Conservation (phyloP, 2,797 vertebrate species). For the Dendrocincla fuliginosa region DNA sequence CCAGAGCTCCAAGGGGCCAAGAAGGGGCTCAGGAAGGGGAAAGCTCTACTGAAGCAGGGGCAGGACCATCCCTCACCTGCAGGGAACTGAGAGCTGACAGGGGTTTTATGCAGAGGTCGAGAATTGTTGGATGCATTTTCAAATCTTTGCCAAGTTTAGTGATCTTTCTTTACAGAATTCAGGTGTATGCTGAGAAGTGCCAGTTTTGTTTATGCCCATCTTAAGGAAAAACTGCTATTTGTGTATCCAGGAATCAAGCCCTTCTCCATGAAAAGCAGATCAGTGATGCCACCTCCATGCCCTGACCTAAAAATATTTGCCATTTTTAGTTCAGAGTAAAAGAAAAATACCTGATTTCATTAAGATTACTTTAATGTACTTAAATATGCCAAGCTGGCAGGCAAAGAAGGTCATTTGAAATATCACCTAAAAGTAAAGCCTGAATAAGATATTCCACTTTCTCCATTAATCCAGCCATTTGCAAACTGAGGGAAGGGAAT, state of each 20-base stretch:
- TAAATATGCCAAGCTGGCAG: not conserved
- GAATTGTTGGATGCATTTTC: not conserved
- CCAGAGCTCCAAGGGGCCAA: not conserved
- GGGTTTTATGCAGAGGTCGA: not conserved
- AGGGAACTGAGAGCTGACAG: not conserved
- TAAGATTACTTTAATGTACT: not conserved
- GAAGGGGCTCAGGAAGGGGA: not conserved
- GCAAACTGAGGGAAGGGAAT: not conserved
- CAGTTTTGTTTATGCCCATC: not conserved
- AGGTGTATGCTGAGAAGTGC: not conserved
- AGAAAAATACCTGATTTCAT: not conserved
- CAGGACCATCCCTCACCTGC: not conserved
- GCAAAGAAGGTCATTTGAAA: conserved; percentile 28
- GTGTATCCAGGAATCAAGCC: not conserved
- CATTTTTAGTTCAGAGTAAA: not conserved
- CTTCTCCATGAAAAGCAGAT: not conserved
- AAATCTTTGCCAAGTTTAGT: not conserved
- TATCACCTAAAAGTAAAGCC: conserved; percentile 4
- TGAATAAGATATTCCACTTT: not conserved
- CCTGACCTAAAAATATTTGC: not conserved
- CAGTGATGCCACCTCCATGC: not conserved
- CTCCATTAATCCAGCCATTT: conserved; percentile 35
- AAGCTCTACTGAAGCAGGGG: not conserved
- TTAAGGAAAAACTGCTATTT: not conserved
- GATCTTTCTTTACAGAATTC: not conserved